Conservation (phyloP, 2,888 invertebrate genomes). For the Cordylochernes scorpioides region DNA sequence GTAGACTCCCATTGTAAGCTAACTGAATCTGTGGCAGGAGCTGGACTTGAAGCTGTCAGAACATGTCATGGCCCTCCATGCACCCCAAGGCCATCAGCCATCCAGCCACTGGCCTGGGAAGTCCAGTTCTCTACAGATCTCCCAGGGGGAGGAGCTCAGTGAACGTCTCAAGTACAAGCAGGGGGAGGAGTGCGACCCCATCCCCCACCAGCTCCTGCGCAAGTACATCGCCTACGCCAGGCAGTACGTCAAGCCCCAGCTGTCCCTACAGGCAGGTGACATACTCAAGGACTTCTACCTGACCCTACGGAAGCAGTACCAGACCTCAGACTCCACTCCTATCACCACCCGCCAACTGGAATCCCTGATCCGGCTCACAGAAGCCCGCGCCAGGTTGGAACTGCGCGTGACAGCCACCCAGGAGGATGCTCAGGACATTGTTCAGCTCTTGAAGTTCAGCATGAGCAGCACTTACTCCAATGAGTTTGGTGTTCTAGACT, state of each 20-base stretch:
- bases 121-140: background rate
- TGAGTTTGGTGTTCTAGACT: constrained; percentile 31
- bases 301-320: constrained; percentile 38
- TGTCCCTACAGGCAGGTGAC: constrained; percentile 40
- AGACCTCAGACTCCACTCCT: constrained; percentile 39
- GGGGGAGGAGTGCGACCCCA: constrained; percentile 36
- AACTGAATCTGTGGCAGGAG: constrained; percentile 28
- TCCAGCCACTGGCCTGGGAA: background rate
- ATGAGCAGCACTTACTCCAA: constrained; percentile 47
- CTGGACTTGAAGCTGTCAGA: constrained; percentile 46
- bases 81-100: constrained; percentile 1
- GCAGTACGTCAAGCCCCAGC: constrained; percentile 52
- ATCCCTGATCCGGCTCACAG: constrained; percentile 53
- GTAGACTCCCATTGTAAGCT: background rate
- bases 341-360: constrained; percentile 67
- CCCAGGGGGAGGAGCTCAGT: constrained; percentile 21
- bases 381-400: constrained; percentile 60
- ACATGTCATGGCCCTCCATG: constrained; percentile 48
- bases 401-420: constrained; percentile 48
- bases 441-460: constrained; percentile 55
- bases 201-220: constrained; percentile 47
- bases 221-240: constrained; percentile 78
- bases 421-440: constrained; percentile 53
- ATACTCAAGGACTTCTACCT: constrained; percentile 51
- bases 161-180: constrained; percentile 32